Base-by-base conservation (phyloP, 35 echinoderm and acorn worm genomes). In the Hemicentrotus pulcherrimus region DNA sequence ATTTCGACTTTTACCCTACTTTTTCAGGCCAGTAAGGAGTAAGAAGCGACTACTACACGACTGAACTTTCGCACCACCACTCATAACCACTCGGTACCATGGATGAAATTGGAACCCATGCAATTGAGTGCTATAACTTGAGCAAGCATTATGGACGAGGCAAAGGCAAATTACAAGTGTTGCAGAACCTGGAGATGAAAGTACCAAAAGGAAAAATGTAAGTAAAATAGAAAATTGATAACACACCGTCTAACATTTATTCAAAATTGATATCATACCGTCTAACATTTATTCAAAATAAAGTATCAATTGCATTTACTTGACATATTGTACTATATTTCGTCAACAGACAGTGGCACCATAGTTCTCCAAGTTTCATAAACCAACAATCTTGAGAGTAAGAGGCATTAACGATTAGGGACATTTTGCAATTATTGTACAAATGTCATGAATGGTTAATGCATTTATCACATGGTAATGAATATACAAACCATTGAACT, bases 71-170 rank as follows among this genome's bases (percentile, higher is more conserved):
- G 65, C 6, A n/a, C 19, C 65, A 78, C 6, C 28, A 78, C 28
- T 78, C 22, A 5, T 71, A 19, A 71, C 61, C 14, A 78, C 65
- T 78, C 65, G 65, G 65, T n/a, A 78, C 22, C 65, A 78, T 78
- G 65, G 65, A 78, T 78, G 86, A 47, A n/a, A 58, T 94, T 16
- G 65, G 33, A 32, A 93, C 16, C 16, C 28, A 93, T 31, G 92
- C 92, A 31, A 55, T 96, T 31, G 92, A 94, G 60, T 96, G 95
- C 50, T 86, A 35, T 18, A 70, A 96, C 46, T 6, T 96, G 28
- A 86, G 32, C 32, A 96, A 96, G 47, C 95, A 96, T 46, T 96
- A 96, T 89, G 95, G 95, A 22, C 45, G 92, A 31, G 95, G 95
- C 12, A 94, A 86, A 18, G 15, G 30, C 31, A 46, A 47, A 88